Base-by-base conservation (phyloP, 2,888 invertebrate genomes). In the Apoderus coryli region DNA sequence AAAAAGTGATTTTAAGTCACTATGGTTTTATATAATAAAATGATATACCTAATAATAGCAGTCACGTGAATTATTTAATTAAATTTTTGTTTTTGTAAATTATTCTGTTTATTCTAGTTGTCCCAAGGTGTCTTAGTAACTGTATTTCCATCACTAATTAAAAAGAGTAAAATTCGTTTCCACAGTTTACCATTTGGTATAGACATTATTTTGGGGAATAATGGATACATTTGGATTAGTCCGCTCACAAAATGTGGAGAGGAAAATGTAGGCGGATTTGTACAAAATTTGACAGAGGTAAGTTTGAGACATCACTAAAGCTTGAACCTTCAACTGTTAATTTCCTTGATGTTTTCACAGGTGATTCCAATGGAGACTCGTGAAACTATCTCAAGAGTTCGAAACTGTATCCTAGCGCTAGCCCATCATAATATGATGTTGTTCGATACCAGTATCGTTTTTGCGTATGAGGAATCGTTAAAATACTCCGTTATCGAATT, bases 181-280 rank as follows among this genome's bases (percentile, higher is more conserved):
- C 93, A 96, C 54, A 82, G 82, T 57, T 61, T 98, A 31, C 76
- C 85, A 0, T 84, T 85, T 53, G 95, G 95, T 1, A 84, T 85
- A 1, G 85, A 84, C 35, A 63, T 96, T 12, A 92, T 98, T 35
- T 67, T 98, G 13, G 96, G 96, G 4, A 92, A 90, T 53, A 95
- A 96, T 57, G 98, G 98, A 1, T 90, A 78, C 48, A 76, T 98
- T 38, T 98, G 93, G 92, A 78, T 96, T 33, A 77, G 77, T 34
- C 81, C 88, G 0, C 67, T 64, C 4, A 61, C 65, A 4, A 62
- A 65, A 25, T 70, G 72, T 29, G 72, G 72, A 14, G 70, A 75
- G 36, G 68, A 68, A 24, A 69, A 66, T 25, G 71, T 71, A 13
- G 77, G 77, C 16, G 84, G 84, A 10, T 86, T 82, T 49, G 69